Percentiles rank a stretch among this genome's conserved stretches.
Conservation (phyloP, 2,113 vertebrate genomes). For the Sterrhoptilus dennistouni region DNA sequence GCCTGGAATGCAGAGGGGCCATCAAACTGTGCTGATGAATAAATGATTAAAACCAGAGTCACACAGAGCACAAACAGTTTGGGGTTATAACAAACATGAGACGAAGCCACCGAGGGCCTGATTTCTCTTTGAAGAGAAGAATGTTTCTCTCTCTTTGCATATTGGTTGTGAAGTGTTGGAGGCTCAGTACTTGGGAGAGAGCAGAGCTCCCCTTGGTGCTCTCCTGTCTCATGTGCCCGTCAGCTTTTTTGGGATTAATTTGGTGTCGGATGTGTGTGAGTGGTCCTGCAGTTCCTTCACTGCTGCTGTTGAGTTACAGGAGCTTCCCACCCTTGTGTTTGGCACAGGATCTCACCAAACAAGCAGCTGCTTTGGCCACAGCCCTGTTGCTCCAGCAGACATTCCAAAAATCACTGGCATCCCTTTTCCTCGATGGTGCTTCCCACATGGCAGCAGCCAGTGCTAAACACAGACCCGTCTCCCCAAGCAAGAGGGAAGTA, state of each 20-base stretch:
- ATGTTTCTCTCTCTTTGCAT: neutral
- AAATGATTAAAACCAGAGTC: slow-evolving; percentile 69
- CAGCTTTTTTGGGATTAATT: neutral
- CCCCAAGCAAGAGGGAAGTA: neutral
- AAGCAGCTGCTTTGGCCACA: neutral
- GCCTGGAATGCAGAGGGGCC: slow-evolving; percentile 48
- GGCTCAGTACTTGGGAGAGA: neutral
- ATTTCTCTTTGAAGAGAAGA: slow-evolving; percentile 33
- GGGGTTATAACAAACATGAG: slow-evolving; percentile 46
- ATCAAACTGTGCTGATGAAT: slow-evolving; percentile 53
- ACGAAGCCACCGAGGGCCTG: neutral
- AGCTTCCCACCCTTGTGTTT: neutral
- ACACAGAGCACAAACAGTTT: slow-evolving; percentile 12
- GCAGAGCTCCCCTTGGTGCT: neutral
- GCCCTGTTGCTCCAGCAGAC: neutral
- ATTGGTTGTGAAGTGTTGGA: neutral
- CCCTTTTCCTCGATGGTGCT: neutral
- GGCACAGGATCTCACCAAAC: neutral
- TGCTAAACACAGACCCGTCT: neutral
- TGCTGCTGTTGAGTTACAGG: neutral
- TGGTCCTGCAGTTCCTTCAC: neutral
- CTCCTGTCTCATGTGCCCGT: accelerated
- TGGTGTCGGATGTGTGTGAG: accelerated
- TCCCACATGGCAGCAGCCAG: neutral
- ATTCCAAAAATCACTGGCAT: neutral